Conservation (phyloP, 92 coral and sea anemone genomes). For the Diadumene lineata region DNA sequence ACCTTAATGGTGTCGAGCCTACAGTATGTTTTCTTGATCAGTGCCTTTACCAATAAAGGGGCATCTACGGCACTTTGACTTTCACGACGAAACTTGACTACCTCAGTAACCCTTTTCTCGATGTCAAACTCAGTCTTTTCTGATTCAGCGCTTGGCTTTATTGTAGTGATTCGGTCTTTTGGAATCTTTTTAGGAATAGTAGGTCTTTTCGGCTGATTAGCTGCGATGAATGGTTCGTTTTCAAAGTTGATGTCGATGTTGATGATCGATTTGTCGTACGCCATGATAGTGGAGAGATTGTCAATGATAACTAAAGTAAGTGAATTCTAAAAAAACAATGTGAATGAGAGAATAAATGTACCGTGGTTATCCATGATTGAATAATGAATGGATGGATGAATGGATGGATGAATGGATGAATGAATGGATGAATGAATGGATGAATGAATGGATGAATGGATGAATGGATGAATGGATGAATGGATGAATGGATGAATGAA, state of each 20-base stretch:
- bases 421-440: no score
- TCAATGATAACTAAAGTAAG: no score
- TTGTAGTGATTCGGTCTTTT: slow-evolving; percentile 63
- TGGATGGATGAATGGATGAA: no score
- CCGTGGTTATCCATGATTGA: no score
- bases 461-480: no score
- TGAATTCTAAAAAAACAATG: no score
- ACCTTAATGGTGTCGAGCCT: slow-evolving; percentile 55
- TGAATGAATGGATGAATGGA: no score
- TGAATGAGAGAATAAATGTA: no score
- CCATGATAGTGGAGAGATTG: slow-evolving; percentile 37
- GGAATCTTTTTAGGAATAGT: slow-evolving; percentile 52
- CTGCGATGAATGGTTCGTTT: slow-evolving; percentile 46
- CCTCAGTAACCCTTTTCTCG: slow-evolving; percentile 57
- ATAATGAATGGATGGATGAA: no score
- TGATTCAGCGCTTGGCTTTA: slow-evolving; percentile 74
- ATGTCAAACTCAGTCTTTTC: slow-evolving; percentile 65
- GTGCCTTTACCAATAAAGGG: slow-evolving; percentile 62
- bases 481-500: no score
- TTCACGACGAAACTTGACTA: slow-evolving; percentile 69
- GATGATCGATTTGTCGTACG: slow-evolving; percentile 78
- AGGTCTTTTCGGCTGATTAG: slow-evolving; percentile 49
- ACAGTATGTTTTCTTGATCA: slow-evolving; percentile 53
- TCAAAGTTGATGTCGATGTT: slow-evolving; percentile 85
- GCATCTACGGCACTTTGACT: slow-evolving; percentile 70